Percentiles rank a stretch among this genome's conserved stretches.
Evolutionary conservation across 2,113 vertebrate species (phyloP).

Genomic region (Platycercus adscitus): DNA sequence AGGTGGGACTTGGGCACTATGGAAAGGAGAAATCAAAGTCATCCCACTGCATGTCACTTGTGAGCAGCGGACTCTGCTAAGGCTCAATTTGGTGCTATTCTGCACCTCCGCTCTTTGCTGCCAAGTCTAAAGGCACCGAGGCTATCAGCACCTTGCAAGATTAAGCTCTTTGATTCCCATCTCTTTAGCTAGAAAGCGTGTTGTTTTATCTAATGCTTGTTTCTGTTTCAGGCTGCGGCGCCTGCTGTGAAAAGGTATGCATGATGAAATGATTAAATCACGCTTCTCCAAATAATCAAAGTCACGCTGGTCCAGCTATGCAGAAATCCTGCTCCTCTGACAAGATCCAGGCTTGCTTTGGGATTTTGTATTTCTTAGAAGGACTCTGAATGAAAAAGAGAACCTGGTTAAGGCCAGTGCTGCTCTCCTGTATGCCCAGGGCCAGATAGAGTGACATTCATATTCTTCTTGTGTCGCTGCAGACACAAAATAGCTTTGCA

Average conservation of each 20-base stretch:
- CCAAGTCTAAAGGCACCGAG: background rate
- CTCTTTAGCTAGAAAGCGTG: slow-evolving; percentile 1
- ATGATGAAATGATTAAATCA: slow-evolving; percentile 68
- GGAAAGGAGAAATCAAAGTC: background rate
- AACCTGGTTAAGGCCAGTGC: slow-evolving; percentile 22
- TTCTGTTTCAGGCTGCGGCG: slow-evolving; percentile 33
- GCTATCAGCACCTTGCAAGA: background rate
- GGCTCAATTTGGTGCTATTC: background rate
- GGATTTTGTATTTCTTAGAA: slow-evolving; percentile 44
- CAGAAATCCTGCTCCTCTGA: slow-evolving; percentile 51
- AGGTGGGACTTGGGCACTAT: background rate
- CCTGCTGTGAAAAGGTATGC: slow-evolving; percentile 63
- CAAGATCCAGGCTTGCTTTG: slow-evolving; percentile 20
- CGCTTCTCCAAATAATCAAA: slow-evolving; percentile 46
- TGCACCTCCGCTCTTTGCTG: background rate
- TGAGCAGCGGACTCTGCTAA: background rate
- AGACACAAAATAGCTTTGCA: slow-evolving; percentile 59
- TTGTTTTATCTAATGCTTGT: slow-evolving; percentile 50
- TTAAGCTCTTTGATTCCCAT: slow-evolving; percentile 31
- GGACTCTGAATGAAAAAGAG: background rate
- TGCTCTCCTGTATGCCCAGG: slow-evolving; percentile 10
- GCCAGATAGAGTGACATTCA: slow-evolving; percentile 47
- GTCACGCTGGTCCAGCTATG: slow-evolving; percentile 37
- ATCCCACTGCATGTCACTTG: background rate
- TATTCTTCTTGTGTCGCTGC: slow-evolving; percentile 49